A percentile compares a stretch with the other conserved stretches of the same genome.
Conservation (phyloP, 2,113 vertebrate genomes). For the Pollachius pollachius region DNA sequence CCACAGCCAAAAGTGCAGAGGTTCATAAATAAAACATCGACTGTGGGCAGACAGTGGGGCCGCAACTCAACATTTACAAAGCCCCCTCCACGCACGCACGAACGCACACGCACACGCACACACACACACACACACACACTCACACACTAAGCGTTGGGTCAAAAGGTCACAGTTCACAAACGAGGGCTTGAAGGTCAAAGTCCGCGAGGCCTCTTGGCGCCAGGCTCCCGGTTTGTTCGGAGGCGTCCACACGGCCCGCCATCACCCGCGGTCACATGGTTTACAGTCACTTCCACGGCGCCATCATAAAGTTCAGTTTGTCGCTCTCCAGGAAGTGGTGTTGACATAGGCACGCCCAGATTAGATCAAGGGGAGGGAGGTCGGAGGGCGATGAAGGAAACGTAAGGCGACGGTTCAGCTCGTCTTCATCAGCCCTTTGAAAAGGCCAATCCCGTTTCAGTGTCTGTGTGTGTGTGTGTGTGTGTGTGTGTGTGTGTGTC, state of each 20-base stretch:
- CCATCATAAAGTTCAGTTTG: slow-evolving; percentile 28
- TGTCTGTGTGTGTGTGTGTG: background rate
- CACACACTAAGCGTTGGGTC: slow-evolving; percentile 65
- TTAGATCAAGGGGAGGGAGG: slow-evolving; percentile 20
- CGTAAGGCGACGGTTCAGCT: slow-evolving; percentile 53
- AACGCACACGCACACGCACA: too few relatives aligned
- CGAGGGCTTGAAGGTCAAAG: slow-evolving; percentile 64
- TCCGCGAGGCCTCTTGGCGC: slow-evolving; percentile 52
- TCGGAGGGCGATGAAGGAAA: slow-evolving; percentile 38
- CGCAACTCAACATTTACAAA: slow-evolving; percentile 22
- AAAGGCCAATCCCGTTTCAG: background rate
- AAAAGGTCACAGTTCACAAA: slow-evolving; percentile 75
- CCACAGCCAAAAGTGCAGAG: slow-evolving; percentile 85
- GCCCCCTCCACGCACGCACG: slow-evolving; percentile 19
- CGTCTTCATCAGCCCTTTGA: background rate
- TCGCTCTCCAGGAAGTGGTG: slow-evolving; percentile 45
- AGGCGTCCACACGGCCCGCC: slow-evolving; percentile 28
- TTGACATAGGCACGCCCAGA: slow-evolving; percentile 61
- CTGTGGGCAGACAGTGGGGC: slow-evolving; percentile 58
- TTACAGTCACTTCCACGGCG: slow-evolving; percentile 50
- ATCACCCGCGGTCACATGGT: slow-evolving; percentile 41
- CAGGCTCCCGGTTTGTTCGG: background rate
- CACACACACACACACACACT: slow-evolving; percentile 26
- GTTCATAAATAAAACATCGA: slow-evolving; percentile 78
- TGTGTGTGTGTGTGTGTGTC: background rate